phyloP scores from a whole-genome alignment of 1,140 invertebrate species.

The Oryctes rhinoceros region DNA sequence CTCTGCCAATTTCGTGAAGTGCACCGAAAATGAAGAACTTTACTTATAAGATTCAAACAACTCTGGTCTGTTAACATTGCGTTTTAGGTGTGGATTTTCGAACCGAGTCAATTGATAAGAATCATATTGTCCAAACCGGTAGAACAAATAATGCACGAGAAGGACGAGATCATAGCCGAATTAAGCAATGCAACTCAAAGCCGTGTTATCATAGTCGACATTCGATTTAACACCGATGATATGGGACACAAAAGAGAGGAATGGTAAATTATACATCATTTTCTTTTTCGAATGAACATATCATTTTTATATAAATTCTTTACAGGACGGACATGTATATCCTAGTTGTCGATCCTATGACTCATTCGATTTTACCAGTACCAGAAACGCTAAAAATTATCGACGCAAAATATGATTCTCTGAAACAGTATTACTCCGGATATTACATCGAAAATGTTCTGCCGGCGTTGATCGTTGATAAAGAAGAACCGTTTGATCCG shows the following conservation, averaged over 20 bases:
- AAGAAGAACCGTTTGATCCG: slow-evolving; percentile 83
- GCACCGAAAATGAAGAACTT: too few species aligned
- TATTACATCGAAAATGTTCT: slow-evolving; percentile 87
- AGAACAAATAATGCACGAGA: slow-evolving; percentile 73
- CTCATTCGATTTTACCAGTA: slow-evolving; percentile 79
- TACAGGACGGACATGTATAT: slow-evolving; percentile 88
- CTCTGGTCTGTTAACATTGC: background rate
- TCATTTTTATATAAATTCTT: background rate
- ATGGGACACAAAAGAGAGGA: slow-evolving; percentile 74
- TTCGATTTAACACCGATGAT: slow-evolving; percentile 77
- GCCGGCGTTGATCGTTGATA: slow-evolving; percentile 67
- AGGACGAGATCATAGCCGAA: slow-evolving; percentile 74
- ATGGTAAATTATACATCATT: slow-evolving; percentile 61
- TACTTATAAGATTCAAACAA: too few species aligned
- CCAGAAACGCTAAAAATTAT: slow-evolving; percentile 84
- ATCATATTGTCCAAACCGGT: slow-evolving; percentile 82
- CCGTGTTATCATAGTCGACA: slow-evolving; percentile 80
- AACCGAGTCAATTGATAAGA: slow-evolving; percentile 78
- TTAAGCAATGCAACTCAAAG: slow-evolving; percentile 79
- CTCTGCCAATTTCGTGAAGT: too few species aligned
- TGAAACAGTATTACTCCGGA: slow-evolving; percentile 79
- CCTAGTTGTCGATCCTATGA: slow-evolving; percentile 80
- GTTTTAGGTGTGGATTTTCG: slow-evolving; percentile 83
- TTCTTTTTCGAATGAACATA: background rate
- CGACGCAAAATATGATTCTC: slow-evolving; percentile 84